phyloP scores from a whole-genome alignment of 92 coral and sea anemone genomes.

The Heteractis magnifica region DNA sequence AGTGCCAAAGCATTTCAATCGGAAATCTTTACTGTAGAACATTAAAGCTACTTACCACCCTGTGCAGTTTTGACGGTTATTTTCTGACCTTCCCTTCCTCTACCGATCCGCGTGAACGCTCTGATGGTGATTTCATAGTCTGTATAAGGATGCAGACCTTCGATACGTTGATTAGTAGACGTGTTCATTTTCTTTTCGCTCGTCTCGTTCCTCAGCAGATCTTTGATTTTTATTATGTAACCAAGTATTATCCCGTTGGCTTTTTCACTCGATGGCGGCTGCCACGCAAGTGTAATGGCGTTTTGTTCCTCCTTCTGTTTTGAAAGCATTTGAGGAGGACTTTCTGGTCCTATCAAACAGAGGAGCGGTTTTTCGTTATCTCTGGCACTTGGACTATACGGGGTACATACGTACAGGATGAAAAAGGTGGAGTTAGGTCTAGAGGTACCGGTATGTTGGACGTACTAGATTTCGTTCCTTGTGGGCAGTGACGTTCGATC shows the following conservation, averaged over 20 bases:
- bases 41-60: conserved; percentile 51
- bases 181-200: conserved; percentile 52
- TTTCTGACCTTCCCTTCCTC: conserved; percentile 47
- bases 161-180: conserved; percentile 28
- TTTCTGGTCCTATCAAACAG: conserved; percentile 41
- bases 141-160: conserved; percentile 65
- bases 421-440: too few species aligned
- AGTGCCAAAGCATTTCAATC: background rate
- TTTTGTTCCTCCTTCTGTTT: conserved; percentile 10
- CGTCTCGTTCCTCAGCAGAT: conserved; percentile 47
- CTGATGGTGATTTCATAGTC: conserved; percentile 56
- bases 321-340: conserved; percentile 42
- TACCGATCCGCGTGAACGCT: conserved; percentile 74
- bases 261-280: conserved; percentile 37
- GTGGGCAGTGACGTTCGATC: too few species aligned
- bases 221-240: conserved; percentile 57
- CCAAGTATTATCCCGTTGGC: conserved; percentile 65
- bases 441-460: too few species aligned
- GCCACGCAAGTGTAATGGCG: conserved; percentile 45
- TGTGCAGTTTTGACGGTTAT: conserved; percentile 62
- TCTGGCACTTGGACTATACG: too few species aligned
- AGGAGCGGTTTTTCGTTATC: too few species aligned
- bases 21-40: background rate
- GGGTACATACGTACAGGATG: too few species aligned
- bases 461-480: too few species aligned